Evolutionary conservation across 1,140 invertebrate species (phyloP).

Genomic region (Aphis gossypii): DNA sequence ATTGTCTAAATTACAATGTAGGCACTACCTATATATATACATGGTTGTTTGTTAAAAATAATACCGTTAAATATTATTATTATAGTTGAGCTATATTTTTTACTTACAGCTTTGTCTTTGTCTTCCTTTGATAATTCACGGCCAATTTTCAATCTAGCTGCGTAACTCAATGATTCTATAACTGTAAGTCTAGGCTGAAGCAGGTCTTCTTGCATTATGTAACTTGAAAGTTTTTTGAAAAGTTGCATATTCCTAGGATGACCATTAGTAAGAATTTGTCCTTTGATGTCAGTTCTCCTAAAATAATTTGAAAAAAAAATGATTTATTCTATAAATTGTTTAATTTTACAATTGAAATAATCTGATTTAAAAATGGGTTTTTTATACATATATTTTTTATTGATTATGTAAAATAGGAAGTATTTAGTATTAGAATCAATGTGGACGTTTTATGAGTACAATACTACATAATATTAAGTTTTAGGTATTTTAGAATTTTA

Average conservation of each 20-base stretch:
- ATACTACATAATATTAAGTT: too few relatives aligned
- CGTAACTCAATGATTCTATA: conserved; percentile 74
- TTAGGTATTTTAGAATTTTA: not conserved
- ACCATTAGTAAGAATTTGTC: conserved; percentile 78
- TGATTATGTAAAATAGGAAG: not conserved
- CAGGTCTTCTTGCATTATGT: conserved; percentile 91
- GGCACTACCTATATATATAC: not conserved
- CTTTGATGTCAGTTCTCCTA: conserved; percentile 66
- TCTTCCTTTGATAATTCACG: conserved; percentile 62
- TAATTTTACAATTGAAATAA: not conserved
- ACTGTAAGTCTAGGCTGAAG: conserved; percentile 81
- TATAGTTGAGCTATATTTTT: not conserved
- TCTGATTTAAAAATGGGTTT: not conserved
- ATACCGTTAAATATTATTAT: not conserved
- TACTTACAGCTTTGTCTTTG: conserved; percentile 61
- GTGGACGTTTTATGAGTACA: not conserved
- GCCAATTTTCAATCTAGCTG: conserved; percentile 86
- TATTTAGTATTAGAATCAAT: not conserved
- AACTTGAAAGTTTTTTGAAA: conserved; percentile 81
- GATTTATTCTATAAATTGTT: not conserved
- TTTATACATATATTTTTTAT: not conserved
- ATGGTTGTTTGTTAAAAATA: not conserved
- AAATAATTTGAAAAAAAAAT: not conserved
- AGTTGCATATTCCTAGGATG: conserved; percentile 73
- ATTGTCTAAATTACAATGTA: not conserved